These are phyloP conservation scores for Argentina silus DNA, from an alignment of 2,797 vertebrate species.

Conservation along the genomic window DNA sequence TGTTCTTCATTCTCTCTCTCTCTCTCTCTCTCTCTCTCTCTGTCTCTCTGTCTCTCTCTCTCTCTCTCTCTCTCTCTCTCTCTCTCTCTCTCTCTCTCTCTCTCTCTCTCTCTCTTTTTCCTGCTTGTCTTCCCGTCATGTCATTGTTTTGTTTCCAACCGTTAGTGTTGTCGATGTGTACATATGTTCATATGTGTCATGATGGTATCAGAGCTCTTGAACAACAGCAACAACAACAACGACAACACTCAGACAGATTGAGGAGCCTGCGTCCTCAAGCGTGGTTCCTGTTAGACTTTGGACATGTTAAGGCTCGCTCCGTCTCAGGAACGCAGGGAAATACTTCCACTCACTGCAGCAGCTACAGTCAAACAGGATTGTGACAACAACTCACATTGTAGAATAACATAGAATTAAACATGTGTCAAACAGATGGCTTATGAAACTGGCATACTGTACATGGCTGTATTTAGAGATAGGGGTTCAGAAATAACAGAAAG, in stretches of 20 bases:
- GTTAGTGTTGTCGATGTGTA: too few relatives aligned
- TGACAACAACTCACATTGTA: neutral
- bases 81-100: too few relatives aligned
- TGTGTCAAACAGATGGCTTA: neutral
- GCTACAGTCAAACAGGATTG: neutral
- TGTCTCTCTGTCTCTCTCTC: too few relatives aligned
- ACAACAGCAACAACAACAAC: neutral
- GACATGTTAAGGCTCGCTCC: constrained; percentile 62
- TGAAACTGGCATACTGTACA: neutral
- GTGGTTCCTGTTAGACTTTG: constrained; percentile 20
- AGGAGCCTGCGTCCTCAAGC: neutral
- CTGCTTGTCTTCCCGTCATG: neutral
- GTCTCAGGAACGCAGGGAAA: constrained; percentile 30
- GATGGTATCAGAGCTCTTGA: neutral
- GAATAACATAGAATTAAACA: constrained; percentile 9
- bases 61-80: too few relatives aligned
- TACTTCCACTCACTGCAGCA: neutral
- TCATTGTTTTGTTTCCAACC: neutral
- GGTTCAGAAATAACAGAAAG: neutral
- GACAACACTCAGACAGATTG: too few relatives aligned
- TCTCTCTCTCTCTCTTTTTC: neutral
- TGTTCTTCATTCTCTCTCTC: neutral
- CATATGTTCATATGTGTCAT: neutral
- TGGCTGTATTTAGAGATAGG: neutral
- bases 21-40: neutral